Percentiles rank a stretch among this genome's conserved stretches.
phyloP scores from a whole-genome alignment of 1,140 invertebrate genomes.

The Nebria ingens region DNA sequence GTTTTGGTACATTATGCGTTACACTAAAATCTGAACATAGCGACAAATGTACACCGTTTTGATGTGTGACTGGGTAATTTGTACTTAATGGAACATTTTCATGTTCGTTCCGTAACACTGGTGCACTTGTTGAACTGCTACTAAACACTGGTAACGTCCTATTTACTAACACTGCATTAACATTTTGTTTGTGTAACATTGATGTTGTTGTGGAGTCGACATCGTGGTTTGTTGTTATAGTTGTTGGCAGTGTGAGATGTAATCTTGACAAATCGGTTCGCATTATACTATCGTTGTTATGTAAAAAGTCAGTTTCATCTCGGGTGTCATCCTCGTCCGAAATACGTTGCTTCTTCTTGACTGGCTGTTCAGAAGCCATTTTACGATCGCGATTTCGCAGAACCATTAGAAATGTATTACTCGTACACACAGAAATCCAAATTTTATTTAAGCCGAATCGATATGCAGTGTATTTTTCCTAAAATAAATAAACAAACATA shows the following conservation, averaged over 20 bases:
- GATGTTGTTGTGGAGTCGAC: slow-evolving; percentile 11
- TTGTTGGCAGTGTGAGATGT: slow-evolving; percentile 26
- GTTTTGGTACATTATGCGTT: not conserved
- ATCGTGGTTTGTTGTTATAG: slow-evolving; percentile 12
- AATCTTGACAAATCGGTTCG: slow-evolving; percentile 24
- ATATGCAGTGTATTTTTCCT: not conserved
- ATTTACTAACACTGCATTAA: slow-evolving; percentile 22
- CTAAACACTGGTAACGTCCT: slow-evolving; percentile 17
- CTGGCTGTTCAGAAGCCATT: slow-evolving; percentile 58
- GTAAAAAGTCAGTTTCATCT: slow-evolving; percentile 40
- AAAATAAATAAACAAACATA: not conserved
- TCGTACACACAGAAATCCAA: slow-evolving; percentile 1
- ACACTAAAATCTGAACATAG: not conserved
- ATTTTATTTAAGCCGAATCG: not conserved
- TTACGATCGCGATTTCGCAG: slow-evolving; percentile 27
- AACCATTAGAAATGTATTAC: slow-evolving; percentile 30
- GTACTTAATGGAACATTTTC: not conserved
- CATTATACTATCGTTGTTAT: slow-evolving; percentile 24
- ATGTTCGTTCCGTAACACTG: no score
- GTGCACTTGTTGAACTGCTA: not conserved
- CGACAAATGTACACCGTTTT: not conserved
- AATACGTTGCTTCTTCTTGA: slow-evolving; percentile 62
- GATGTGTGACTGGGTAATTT: not conserved
- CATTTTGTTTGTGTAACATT: slow-evolving; percentile 14
- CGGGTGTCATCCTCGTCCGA: slow-evolving; percentile 42